phyloP scores from a whole-genome alignment of 2,113 vertebrate species.

The Seriola dumerili region DNA sequence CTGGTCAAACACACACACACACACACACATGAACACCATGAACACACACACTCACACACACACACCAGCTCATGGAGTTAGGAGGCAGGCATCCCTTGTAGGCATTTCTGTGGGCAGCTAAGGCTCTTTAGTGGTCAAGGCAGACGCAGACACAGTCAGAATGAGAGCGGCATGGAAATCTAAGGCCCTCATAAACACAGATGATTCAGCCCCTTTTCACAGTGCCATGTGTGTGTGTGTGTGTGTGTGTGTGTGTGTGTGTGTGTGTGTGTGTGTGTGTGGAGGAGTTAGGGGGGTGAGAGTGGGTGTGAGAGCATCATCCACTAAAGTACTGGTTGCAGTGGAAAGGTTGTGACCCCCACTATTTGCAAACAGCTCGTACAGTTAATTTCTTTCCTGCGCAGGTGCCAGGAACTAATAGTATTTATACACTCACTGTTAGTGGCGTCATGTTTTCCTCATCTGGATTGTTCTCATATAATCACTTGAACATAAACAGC shows the following conservation, averaged over 20 bases:
- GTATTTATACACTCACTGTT: constrained; percentile 18
- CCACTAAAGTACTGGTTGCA: constrained; percentile 20
- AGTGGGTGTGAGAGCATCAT: constrained; percentile 27
- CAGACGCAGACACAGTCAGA: constrained; percentile 71
- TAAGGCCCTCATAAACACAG: constrained; percentile 72
- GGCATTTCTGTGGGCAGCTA: constrained; percentile 75
- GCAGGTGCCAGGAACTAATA: constrained; percentile 30
- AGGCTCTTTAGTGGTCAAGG: constrained; percentile 72
- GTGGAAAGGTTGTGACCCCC: constrained; percentile 58
- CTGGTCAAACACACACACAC: constrained; percentile 39
- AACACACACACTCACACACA: constrained; percentile 31
- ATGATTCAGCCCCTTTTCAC: constrained; percentile 76
- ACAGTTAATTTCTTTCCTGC: constrained; percentile 35
- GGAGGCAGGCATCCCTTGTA: constrained; percentile 61
- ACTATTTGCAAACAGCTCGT: constrained; percentile 38
- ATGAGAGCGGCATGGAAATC: constrained; percentile 65
- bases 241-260: too few relatives aligned
- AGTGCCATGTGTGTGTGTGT: constrained; percentile 15
- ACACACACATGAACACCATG: constrained; percentile 8
- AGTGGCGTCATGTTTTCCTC: constrained; percentile 39
- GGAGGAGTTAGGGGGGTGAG: neutral
- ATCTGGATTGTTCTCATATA: constrained; percentile 11
- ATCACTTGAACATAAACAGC: constrained; percentile 41
- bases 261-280: constrained; percentile 17
- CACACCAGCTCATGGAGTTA: constrained; percentile 36